phyloP scores from a whole-genome alignment of 2,113 vertebrate genomes.

The Nycticorax nycticorax region DNA sequence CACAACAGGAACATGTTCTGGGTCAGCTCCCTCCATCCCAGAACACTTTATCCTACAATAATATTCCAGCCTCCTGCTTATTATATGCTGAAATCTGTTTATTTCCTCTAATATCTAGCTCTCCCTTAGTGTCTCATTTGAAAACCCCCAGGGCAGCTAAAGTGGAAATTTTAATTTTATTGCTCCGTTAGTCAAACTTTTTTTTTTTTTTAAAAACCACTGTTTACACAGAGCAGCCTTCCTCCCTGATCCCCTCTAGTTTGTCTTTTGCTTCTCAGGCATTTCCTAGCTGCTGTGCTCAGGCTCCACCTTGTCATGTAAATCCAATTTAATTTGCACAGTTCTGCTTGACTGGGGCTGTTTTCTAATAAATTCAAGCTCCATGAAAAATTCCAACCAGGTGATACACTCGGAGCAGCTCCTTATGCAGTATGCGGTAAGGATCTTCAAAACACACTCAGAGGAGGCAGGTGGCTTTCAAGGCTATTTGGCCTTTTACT shows the following conservation, averaged over 20 bases:
- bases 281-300: slow-evolving; percentile 55
- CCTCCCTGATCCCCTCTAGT: neutral
- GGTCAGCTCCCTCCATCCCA: neutral
- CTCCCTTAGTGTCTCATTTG: slow-evolving; percentile 39
- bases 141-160: slow-evolving; percentile 40
- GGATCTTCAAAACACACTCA: slow-evolving; percentile 29
- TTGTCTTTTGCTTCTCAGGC: slow-evolving; percentile 49
- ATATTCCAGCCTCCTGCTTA: slow-evolving; percentile 35
- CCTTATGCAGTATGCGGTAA: neutral
- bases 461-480: slow-evolving; percentile 57
- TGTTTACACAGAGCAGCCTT: slow-evolving; percentile 41
- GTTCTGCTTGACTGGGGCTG: slow-evolving; percentile 73
- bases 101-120: slow-evolving; percentile 55
- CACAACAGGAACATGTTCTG: neutral
- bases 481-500: neutral
- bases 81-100: slow-evolving; percentile 54
- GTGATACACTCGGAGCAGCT: slow-evolving; percentile 66
- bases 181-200: slow-evolving; percentile 31
- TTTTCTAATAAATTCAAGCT: slow-evolving; percentile 69
- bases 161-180: slow-evolving; percentile 68
- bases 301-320: slow-evolving; percentile 66
- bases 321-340: slow-evolving; percentile 80
- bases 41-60: slow-evolving; percentile 65
- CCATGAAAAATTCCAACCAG: slow-evolving; percentile 77
- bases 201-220: neutral